phyloP scores from a whole-genome alignment of 2,113 vertebrate genomes.

The Lepus timidus region DNA sequence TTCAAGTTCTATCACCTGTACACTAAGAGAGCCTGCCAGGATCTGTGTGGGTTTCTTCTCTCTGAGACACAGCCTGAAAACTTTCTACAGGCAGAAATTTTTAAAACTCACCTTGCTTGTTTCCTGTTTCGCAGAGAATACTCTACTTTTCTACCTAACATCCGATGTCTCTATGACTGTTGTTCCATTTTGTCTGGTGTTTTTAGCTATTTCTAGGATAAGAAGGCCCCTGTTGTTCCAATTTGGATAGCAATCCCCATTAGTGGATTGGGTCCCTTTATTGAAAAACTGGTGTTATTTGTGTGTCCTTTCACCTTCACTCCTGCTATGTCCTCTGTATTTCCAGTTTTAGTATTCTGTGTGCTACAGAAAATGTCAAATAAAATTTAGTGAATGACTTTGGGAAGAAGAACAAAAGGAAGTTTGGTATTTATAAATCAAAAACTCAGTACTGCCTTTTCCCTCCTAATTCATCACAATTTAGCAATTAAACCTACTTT shows the following conservation, averaged over 20 bases:
- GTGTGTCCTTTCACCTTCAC: too few relatives aligned
- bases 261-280: background rate
- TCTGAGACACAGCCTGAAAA: background rate
- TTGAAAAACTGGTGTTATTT: background rate
- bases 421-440: background rate
- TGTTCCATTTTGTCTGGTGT: background rate
- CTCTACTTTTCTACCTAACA: background rate
- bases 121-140: background rate
- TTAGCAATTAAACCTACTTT: background rate
- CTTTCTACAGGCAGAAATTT: background rate
- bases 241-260: background rate
- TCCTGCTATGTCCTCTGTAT: background rate
- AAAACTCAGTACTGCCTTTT: background rate
- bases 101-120: background rate
- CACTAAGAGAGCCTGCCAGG: background rate
- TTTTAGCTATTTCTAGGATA: slow-evolving; percentile 21
- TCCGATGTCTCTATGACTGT: background rate
- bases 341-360: background rate
- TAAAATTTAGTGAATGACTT: background rate
- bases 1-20: background rate
- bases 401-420: background rate
- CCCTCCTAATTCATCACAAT: too few relatives aligned
- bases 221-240: background rate
- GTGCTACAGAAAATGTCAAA: background rate
- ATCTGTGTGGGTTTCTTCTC: background rate